These are phyloP conservation scores for Listrodromus nycthemerus DNA, from an alignment of 2,888 invertebrate species.

Conservation along the genomic window DNA sequence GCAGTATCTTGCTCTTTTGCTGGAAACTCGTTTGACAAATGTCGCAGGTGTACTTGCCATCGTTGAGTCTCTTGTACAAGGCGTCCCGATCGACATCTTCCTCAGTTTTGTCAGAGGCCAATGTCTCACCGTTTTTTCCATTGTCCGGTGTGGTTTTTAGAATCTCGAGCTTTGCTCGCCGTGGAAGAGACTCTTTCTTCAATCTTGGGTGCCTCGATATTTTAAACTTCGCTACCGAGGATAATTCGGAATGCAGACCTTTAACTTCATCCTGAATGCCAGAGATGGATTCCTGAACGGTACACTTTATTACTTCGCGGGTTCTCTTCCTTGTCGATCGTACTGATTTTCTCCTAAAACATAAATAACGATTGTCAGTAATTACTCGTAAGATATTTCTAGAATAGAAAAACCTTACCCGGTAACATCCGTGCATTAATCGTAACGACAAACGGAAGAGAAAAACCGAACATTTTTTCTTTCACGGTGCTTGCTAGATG, in stretches of 20 bases:
- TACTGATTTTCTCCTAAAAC: conserved; percentile 40
- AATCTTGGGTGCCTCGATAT: not conserved
- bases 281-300: not conserved
- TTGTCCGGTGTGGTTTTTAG: not conserved
- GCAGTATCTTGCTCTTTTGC: conserved; percentile 75
- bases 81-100: conserved; percentile 46
- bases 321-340: not conserved
- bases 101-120: conserved; percentile 12
- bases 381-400: not conserved
- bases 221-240: not conserved
- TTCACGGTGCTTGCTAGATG: conserved; percentile 22
- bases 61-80: conserved; percentile 66
- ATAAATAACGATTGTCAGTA: conserved; percentile 47
- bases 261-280: not conserved
- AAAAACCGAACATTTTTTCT: conserved; percentile 51
- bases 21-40: conserved; percentile 70
- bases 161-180: not conserved
- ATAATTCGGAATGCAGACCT: not conserved
- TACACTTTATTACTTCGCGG: not conserved
- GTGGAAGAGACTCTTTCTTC: not conserved
- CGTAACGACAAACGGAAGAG: not conserved
- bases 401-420: not conserved
- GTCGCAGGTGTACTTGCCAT: conserved; percentile 71
- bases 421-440: conserved; percentile 15
- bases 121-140: conserved; percentile 21